These are phyloP conservation scores for Numenius arquata DNA, from an alignment of 2,113 vertebrate species.

Conservation along the genomic window DNA sequence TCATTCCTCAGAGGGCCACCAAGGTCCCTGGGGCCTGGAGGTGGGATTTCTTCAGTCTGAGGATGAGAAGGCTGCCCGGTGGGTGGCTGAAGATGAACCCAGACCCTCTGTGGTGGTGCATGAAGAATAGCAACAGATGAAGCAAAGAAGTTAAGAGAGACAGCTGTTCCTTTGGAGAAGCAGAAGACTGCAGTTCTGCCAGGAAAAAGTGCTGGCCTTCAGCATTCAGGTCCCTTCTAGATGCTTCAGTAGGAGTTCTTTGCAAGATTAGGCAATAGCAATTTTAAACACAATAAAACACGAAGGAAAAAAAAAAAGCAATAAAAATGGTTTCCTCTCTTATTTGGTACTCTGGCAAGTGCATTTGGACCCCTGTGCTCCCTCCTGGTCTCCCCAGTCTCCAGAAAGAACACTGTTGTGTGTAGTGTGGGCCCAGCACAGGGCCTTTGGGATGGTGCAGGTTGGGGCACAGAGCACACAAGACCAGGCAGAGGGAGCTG, in stretches of 20 bases:
- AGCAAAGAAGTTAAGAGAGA: background rate
- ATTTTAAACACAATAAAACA: background rate
- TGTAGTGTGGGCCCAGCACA: background rate
- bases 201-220: background rate
- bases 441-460: background rate
- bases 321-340: background rate
- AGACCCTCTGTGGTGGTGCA: background rate
- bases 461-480: fast-evolving
- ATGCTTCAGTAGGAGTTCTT: background rate
- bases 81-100: background rate
- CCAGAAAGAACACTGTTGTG: background rate
- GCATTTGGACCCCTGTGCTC: background rate
- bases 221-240: background rate
- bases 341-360: background rate
- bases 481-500: background rate
- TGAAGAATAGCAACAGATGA: background rate
- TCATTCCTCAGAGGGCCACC: background rate
- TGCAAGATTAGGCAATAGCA: background rate
- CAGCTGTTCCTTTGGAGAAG: background rate
- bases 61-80: background rate
- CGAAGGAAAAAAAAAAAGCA: background rate
- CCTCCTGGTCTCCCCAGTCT: background rate
- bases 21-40: background rate
- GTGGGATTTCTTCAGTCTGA: background rate
- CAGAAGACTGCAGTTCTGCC: background rate